phyloP scores from a whole-genome alignment of 2,888 invertebrate genomes.

The Girardia tigrina region DNA sequence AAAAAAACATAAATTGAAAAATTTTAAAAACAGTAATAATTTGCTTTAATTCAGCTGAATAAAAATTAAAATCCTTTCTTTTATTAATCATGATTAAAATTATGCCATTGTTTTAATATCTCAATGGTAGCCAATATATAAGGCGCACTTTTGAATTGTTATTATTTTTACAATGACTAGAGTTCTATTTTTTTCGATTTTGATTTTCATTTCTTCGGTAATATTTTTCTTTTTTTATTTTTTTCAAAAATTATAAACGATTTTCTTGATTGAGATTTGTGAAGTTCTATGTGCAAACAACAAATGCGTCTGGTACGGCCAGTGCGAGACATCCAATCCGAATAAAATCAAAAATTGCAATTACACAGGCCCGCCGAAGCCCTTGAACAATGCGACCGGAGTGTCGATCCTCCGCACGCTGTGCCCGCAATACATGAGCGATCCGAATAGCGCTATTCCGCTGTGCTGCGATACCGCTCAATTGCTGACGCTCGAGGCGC shows the following conservation, averaged over 20 bases:
- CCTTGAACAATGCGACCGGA: not conserved
- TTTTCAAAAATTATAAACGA: not conserved
- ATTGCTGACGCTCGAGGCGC: not conserved
- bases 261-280: not conserved
- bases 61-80: too few relatives aligned
- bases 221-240: not conserved
- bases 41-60: not conserved
- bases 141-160: not conserved
- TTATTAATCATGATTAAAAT: too few relatives aligned
- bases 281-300: not conserved
- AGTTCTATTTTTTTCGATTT: not conserved
- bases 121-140: not conserved
- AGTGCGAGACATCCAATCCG: conserved; percentile 13
- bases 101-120: conserved; percentile 14
- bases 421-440: not conserved
- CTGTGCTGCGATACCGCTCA: conserved; percentile 3
- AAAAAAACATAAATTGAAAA: too few relatives aligned
- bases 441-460: not conserved
- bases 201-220: not conserved
- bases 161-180: not conserved
- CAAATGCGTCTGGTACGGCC: conserved; percentile 27
- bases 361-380: conserved; percentile 26
- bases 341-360: conserved; percentile 30
- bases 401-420: not conserved
- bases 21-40: not conserved